These are phyloP conservation scores for Trematomus loennbergii DNA, from an alignment of 2,113 vertebrate species.

Conservation along the genomic window DNA sequence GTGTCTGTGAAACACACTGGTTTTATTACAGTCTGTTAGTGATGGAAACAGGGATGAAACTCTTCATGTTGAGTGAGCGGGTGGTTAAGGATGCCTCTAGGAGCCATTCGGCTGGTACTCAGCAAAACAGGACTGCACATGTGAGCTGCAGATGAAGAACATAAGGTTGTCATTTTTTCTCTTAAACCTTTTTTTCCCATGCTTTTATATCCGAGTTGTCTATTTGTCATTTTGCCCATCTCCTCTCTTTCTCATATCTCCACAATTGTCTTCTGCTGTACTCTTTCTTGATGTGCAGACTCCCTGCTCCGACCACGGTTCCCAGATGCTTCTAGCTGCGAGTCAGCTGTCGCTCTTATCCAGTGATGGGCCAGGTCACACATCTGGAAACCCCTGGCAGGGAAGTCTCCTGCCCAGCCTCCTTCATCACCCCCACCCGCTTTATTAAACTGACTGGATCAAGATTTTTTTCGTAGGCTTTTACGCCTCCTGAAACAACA, in stretches of 20 bases:
- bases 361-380: constrained; percentile 60
- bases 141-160: constrained; percentile 68
- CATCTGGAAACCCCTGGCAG: constrained; percentile 80
- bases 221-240: constrained; percentile 40
- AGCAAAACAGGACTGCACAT: constrained; percentile 55
- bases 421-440: constrained; percentile 23
- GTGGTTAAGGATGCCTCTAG: constrained; percentile 55
- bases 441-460: constrained; percentile 58
- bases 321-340: constrained; percentile 57
- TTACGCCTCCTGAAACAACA: constrained; percentile 75
- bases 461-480: constrained; percentile 63
- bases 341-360: constrained; percentile 72
- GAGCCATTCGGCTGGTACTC: constrained; percentile 36
- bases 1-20: constrained; percentile 45
- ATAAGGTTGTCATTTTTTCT: constrained; percentile 27
- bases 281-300: not conserved
- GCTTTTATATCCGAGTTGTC: constrained; percentile 30
- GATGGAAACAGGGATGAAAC: constrained; percentile 52
- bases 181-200: not conserved
- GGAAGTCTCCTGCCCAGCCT: constrained; percentile 59
- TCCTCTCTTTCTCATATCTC: constrained; percentile 12
- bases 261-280: constrained; percentile 2
- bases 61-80: constrained; percentile 43
- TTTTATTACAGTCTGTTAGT: constrained; percentile 66
- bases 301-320: constrained; percentile 23